These are phyloP conservation scores for Euura saliciscinereae DNA, from an alignment of 1,140 invertebrate species.

Conservation along the genomic window DNA sequence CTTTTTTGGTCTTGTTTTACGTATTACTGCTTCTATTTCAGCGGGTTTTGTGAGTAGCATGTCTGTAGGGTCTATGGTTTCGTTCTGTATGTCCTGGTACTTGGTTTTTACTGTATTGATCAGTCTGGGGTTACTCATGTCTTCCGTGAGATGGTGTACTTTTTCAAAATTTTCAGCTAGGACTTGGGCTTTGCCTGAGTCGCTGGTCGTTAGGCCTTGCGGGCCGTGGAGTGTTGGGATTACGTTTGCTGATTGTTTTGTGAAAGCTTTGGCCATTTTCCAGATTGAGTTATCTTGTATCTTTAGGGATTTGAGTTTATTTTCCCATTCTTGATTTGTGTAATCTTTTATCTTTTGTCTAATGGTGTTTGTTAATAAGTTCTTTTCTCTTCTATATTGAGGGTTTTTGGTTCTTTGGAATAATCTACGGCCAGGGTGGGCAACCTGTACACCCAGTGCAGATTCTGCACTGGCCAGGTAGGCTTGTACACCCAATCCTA, in stretches of 20 bases:
- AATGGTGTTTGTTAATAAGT: slow-evolving; percentile 15
- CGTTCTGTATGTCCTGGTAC: slow-evolving; percentile 8
- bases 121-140: slow-evolving; percentile 20
- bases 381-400: too few relatives aligned
- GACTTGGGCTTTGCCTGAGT: slow-evolving; percentile 23
- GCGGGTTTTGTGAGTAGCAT: slow-evolving; percentile 16
- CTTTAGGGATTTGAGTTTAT: slow-evolving; percentile 25
- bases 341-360: slow-evolving; percentile 19
- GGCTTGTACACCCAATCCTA: too few relatives aligned
- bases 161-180: slow-evolving; percentile 21
- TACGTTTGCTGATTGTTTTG: slow-evolving; percentile 15
- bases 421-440: too few relatives aligned
- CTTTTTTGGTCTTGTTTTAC: slow-evolving; percentile 33
- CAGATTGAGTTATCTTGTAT: too few relatives aligned
- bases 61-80: not conserved
- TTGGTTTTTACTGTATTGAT: slow-evolving; percentile 7
- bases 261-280: slow-evolving; percentile 27
- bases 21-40: slow-evolving; percentile 26
- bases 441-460: too few relatives aligned
- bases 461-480: too few relatives aligned
- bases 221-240: slow-evolving; percentile 20
- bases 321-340: slow-evolving; percentile 23
- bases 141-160: too few relatives aligned
- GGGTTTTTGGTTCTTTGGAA: too few relatives aligned
- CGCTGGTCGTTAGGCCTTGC: slow-evolving; percentile 9